Conservation (phyloP, 2,888 invertebrate species). For the Epiblema foenella region DNA sequence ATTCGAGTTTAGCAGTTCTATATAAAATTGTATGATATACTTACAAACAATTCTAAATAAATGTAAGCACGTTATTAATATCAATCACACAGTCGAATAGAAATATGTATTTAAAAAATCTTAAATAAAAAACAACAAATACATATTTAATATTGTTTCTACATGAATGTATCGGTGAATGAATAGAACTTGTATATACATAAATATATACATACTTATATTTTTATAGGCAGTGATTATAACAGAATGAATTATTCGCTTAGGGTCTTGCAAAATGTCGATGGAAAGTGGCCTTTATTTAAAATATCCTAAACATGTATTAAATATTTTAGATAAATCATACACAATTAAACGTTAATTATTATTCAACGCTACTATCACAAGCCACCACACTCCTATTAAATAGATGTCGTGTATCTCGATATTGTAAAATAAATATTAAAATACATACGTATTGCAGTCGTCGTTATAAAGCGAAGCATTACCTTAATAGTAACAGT, state of each 20-base stretch:
- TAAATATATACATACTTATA: constrained; percentile 48
- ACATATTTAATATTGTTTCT: not conserved
- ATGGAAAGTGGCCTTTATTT: constrained; percentile 18
- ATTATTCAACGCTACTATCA: constrained; percentile 71
- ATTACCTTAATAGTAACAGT: constrained; percentile 63
- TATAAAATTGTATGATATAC: constrained; percentile 37
- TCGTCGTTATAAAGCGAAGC: constrained; percentile 80
- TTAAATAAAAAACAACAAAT: not conserved
- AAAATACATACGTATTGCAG: constrained; percentile 65
- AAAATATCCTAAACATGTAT: constrained; percentile 28
- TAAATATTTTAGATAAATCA: constrained; percentile 36
- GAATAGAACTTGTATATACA: constrained; percentile 49
- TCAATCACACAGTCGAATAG: not conserved
- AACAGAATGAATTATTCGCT: constrained; percentile 18
- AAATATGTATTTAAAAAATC: not conserved
- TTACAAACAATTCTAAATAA: constrained; percentile 26
- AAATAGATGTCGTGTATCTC: constrained; percentile 70
- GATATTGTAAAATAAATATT: constrained; percentile 55
- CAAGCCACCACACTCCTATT: constrained; percentile 81
- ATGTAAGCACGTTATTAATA: constrained; percentile 11
- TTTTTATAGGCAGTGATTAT: constrained; percentile 32
- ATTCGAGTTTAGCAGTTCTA: constrained; percentile 31
- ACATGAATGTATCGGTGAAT: constrained; percentile 36
- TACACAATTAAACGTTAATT: constrained; percentile 41
- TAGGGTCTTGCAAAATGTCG: constrained; percentile 16